These are phyloP conservation scores for Marisa cornuarietis DNA, from an alignment of 1,140 invertebrate species.

Conservation along the genomic window DNA sequence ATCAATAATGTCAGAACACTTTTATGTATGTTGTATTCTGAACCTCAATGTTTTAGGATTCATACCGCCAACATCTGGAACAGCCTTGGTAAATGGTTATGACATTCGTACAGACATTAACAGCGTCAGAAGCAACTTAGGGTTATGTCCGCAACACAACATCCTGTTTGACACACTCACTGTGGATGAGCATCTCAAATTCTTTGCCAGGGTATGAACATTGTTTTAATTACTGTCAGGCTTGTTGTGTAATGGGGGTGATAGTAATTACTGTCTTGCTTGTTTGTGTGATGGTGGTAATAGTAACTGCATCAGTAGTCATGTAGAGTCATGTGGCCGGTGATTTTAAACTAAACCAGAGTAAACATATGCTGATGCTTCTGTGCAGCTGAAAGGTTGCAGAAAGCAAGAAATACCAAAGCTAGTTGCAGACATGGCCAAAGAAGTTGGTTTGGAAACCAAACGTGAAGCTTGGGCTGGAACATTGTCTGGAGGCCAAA, in stretches of 20 bases:
- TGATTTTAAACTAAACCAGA: too few species aligned
- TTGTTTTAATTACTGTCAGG: not conserved
- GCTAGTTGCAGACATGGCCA: constrained; percentile 67
- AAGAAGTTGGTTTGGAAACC: constrained; percentile 70
- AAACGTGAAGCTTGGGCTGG: constrained; percentile 76
- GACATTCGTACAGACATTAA: constrained; percentile 69
- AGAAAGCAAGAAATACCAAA: constrained; percentile 64
- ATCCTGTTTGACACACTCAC: constrained; percentile 90
- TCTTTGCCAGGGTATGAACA: constrained; percentile 73
- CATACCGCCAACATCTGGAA: constrained; percentile 69
- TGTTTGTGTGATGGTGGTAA: not conserved
- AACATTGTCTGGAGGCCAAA: constrained; percentile 70
- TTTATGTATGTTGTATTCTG: not conserved
- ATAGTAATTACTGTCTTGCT: not conserved
- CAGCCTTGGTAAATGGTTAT: constrained; percentile 75
- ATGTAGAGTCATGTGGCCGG: too few species aligned
- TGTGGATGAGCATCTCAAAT: constrained; percentile 86
- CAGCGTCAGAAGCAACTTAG: constrained; percentile 75
- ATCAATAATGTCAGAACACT: not conserved
- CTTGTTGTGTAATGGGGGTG: not conserved
- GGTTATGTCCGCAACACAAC: constrained; percentile 94
- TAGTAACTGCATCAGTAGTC: not conserved
- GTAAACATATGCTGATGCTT: not conserved
- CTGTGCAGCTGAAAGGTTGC: constrained; percentile 28
- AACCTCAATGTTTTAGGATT: constrained; percentile 38